Conservation (phyloP, 2,888 invertebrate genomes). For the Tillus elongatus region DNA sequence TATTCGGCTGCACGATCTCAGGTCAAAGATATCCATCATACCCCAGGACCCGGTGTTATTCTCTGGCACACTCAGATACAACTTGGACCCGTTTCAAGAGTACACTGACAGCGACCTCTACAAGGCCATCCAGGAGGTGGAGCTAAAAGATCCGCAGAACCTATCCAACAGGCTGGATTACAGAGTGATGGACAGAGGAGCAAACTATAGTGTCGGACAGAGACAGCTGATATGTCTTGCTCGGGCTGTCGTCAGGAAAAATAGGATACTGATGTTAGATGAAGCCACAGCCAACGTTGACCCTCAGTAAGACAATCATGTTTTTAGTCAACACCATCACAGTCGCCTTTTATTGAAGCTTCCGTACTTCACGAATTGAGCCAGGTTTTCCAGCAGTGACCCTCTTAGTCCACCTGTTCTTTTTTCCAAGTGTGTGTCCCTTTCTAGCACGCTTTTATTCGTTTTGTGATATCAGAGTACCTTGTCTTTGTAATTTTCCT, state of each 20-base stretch:
- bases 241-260: slow-evolving; percentile 46
- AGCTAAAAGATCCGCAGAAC: slow-evolving; percentile 59
- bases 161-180: slow-evolving; percentile 57
- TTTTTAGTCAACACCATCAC: too few relatives aligned
- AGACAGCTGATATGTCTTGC: slow-evolving; percentile 60
- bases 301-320: slow-evolving; percentile 65
- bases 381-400: too few relatives aligned
- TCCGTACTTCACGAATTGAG: too few relatives aligned
- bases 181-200: slow-evolving; percentile 59
- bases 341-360: too few relatives aligned
- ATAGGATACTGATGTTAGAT: slow-evolving; percentile 38
- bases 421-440: too few relatives aligned
- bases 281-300: slow-evolving; percentile 78
- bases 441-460: too few relatives aligned
- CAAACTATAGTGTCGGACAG: slow-evolving; percentile 42
- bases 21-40: slow-evolving; percentile 49
- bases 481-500: too few relatives aligned
- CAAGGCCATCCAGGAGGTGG: slow-evolving; percentile 75
- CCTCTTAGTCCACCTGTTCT: too few relatives aligned
- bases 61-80: slow-evolving; percentile 77
- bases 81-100: slow-evolving; percentile 81
- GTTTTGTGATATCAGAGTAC: too few relatives aligned
- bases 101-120: slow-evolving; percentile 71
- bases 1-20: slow-evolving; percentile 45
- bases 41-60: slow-evolving; percentile 60